phyloP scores from a whole-genome alignment of 2,797 vertebrate genomes.

The Sebastes dallii region DNA sequence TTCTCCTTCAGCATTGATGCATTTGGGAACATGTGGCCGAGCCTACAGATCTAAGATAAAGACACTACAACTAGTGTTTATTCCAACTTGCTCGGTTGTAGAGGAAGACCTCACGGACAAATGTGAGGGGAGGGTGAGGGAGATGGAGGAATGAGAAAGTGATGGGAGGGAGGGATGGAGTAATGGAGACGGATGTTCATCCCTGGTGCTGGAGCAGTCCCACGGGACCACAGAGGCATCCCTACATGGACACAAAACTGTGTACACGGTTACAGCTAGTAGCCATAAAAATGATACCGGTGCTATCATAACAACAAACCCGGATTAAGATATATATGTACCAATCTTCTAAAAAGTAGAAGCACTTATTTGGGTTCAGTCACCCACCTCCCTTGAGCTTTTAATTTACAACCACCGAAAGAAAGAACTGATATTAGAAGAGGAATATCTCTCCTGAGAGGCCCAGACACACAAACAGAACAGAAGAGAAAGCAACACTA shows the following conservation, averaged over 20 bases:
- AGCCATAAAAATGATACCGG: neutral
- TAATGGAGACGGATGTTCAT: slow-evolving; percentile 42
- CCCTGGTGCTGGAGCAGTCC: slow-evolving; percentile 5
- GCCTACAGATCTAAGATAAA: slow-evolving; percentile 14
- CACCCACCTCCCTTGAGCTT: neutral
- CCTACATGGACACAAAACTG: slow-evolving; percentile 14
- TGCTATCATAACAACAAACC: slow-evolving; percentile 9
- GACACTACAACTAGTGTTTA: neutral
- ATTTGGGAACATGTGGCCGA: slow-evolving; percentile 35
- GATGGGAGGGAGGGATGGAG: slow-evolving; percentile 1
- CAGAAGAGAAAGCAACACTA: slow-evolving; percentile 29
- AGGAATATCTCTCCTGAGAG: slow-evolving; percentile 24
- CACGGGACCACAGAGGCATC: neutral
- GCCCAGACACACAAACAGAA: slow-evolving; percentile 17
- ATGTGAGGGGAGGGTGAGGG: neutral
- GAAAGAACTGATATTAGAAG: slow-evolving; percentile 15
- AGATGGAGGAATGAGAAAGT: neutral
- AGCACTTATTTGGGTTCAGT: neutral
- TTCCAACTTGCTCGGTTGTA: neutral
- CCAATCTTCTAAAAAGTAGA: slow-evolving; percentile 1
- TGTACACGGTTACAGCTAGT: neutral
- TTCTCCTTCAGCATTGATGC: slow-evolving; percentile 21
- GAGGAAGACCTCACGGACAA: neutral
- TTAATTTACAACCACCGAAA: slow-evolving; percentile 21
- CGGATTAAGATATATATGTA: neutral